Evolutionary conservation across 2,113 vertebrate species (phyloP), one percentile per base, ranked within the genome.

Genomic region (Circaetus cinerascens): DNA sequence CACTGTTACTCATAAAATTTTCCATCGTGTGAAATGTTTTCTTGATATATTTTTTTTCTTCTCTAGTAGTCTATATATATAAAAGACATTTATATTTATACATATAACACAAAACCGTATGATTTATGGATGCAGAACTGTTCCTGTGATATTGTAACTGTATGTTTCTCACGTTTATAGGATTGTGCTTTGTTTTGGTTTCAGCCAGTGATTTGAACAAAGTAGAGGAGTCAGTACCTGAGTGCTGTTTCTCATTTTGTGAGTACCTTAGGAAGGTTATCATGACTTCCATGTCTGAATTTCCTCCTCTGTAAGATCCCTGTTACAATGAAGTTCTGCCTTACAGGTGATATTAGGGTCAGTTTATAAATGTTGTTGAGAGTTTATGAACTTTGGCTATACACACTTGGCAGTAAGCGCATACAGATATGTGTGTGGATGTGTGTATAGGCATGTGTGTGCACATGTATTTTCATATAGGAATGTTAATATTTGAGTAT

Each of bases 371-470:
- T 22, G 29, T 15, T 50, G 17, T 48, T 13, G n/a, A 23, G 36
- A 38, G 11, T 64, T 69, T 48, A n/a, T 50, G n/a, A 55, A 11
- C 34, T 23, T 25, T 36, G 45, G 41, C 29, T 32, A 2, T 23
- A 9, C 6, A 8, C 29, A 4, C 41, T 27, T 36, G n/a, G 15
- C n/a, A 57, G 17, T 51, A 22, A 36, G n/a, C 0, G 1, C 7
- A 1, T 29, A n/a, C 51, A 60, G 45, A 23, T 53, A 15, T 7
- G n/a, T 15, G 13, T 46, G 30, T 38, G 30, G 46, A 20, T 32
- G 10, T 64, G 27, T 43, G 11, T 64, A 12, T 23, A 19, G 22
- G 36, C 21, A 23, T 16, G 34, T 53, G 11, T n/a, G 14, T 7
- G 45, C 55, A 56, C 11, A 4, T 19, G 8, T 67, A 2, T 78